Conservation (phyloP, 2,113 vertebrate species). For the Zosterops pallidus region DNA sequence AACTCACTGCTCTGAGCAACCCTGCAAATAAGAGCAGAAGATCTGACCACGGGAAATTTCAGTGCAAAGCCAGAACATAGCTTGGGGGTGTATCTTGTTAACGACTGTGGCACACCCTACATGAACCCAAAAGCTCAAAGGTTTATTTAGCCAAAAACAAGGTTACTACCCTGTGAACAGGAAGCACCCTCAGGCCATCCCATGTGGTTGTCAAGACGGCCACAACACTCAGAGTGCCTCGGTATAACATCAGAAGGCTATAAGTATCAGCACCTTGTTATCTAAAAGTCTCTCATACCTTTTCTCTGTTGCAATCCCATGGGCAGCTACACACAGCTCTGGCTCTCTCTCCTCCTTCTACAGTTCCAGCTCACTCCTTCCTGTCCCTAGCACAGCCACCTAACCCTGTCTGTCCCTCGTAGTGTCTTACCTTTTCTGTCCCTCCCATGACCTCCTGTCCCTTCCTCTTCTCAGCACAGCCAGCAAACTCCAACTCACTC, state of each 20-base stretch:
- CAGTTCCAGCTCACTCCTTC: no score
- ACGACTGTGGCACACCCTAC: neutral
- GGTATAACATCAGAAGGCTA: neutral
- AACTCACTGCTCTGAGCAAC: neutral
- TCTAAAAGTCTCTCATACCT: no score
- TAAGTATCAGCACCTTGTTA: neutral
- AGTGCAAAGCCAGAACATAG: neutral
- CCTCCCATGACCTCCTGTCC: no score
- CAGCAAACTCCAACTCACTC: no score
- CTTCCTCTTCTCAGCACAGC: no score
- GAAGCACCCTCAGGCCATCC: neutral
- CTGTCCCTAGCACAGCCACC: no score
- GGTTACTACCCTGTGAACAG: constrained; percentile 18
- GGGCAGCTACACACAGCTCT: neutral
- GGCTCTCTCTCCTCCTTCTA: neutral
- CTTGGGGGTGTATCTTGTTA: constrained; percentile 1
- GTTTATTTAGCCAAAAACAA: constrained; percentile 13
- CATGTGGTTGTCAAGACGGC: neutral
- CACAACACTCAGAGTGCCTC: neutral
- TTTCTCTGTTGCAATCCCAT: no score
- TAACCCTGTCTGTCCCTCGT: no score
- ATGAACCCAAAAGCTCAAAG: neutral
- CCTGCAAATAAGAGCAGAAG: no score
- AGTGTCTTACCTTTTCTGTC: no score
- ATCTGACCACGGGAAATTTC: neutral